A percentile compares a stretch with the other conserved stretches of the same genome.
Conservation (phyloP, 2,113 vertebrate genomes). For the Plecturocebus donacophilus region DNA sequence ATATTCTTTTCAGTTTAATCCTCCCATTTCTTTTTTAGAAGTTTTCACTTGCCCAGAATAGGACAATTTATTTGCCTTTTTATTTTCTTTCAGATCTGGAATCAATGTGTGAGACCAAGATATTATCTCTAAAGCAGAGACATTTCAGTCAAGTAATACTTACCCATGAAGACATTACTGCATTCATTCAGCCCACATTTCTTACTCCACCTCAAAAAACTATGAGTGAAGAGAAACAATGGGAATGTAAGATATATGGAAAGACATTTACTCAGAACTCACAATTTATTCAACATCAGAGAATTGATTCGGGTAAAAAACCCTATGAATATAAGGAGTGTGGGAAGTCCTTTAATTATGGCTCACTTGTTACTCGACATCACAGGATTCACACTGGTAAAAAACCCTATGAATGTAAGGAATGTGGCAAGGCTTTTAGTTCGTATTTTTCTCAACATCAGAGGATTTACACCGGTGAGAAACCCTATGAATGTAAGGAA, state of each 20-base stretch:
- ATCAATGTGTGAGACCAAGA: constrained; percentile 52
- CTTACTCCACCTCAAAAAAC: constrained; percentile 37
- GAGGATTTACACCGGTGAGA: constrained; percentile 59
- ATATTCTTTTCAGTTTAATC: constrained; percentile 7
- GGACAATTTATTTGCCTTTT: not conserved
- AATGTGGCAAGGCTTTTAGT: constrained; percentile 59
- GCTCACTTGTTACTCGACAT: constrained; percentile 50
- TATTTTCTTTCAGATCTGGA: constrained; percentile 58
- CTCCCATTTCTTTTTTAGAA: not conserved
- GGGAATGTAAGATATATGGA: constrained; percentile 34
- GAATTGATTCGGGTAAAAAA: constrained; percentile 44
- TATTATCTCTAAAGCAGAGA: constrained; percentile 59
- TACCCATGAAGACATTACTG: constrained; percentile 12
- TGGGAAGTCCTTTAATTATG: constrained; percentile 56
- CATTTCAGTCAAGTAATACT: constrained; percentile 57
- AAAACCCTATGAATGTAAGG: constrained; percentile 61
- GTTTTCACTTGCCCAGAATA: not conserved
- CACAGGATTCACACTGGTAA: constrained; percentile 33
- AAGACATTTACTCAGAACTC: constrained; percentile 55
- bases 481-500: constrained; percentile 51
- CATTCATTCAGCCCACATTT: constrained; percentile 34
- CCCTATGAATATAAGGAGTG: constrained; percentile 50
- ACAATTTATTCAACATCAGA: constrained; percentile 45
- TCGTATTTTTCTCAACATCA: constrained; percentile 55
- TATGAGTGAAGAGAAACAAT: constrained; percentile 45